Base-by-base conservation (phyloP, 2,113 vertebrate species). In the crab-eating macaque (Macaca fascicularis) region DNA sequence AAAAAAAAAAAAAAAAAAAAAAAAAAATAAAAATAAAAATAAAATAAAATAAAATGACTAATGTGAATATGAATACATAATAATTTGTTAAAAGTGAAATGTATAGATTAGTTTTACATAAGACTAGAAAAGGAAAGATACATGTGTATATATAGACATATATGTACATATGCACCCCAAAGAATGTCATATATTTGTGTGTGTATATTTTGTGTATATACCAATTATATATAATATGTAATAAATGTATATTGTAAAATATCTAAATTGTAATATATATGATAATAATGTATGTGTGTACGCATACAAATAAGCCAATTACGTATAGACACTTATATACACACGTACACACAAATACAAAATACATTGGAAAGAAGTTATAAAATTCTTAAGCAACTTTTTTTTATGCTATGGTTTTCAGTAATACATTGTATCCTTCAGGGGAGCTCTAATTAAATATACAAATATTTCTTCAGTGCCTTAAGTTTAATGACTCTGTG, bases 1-100 rank as follows among this genome's bases (percentile, higher is more conserved):
- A n/a, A n/a, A n/a, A n/a, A n/a, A n/a, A n/a, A n/a, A n/a, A n/a
- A n/a, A n/a, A n/a, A n/a, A n/a, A n/a, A n/a, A n/a, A n/a, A n/a
- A n/a, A n/a, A n/a, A n/a, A n/a, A n/a, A n/a, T n/a, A n/a, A n/a
- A n/a, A n/a, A n/a, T n/a, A n/a, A n/a, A n/a, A n/a, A n/a, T n/a
- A n/a, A n/a, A n/a, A n/a, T n/a, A n/a, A n/a, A n/a, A n/a, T 78
- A 90, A 85, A 86, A 76, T 76, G 88, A 78, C 78, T 52, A 86
- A 80, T 67, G 81, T n/a, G 43, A 74, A 27, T 72, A 88, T 75
- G 38, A 16, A 94, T 72, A 78, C 27, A 40, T 50, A 55, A 81
- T 81, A 55, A 81, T 81, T 87, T 93, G 27, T 94, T 92, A 61
- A 48, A 50, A 72, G 40, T 97, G 32, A 89, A 67, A 79, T 69